Percentiles rank a stretch among this genome's conserved stretches.
phyloP scores from a whole-genome alignment of 1,140 invertebrate genomes.

The Temnothorax nylanderi region DNA sequence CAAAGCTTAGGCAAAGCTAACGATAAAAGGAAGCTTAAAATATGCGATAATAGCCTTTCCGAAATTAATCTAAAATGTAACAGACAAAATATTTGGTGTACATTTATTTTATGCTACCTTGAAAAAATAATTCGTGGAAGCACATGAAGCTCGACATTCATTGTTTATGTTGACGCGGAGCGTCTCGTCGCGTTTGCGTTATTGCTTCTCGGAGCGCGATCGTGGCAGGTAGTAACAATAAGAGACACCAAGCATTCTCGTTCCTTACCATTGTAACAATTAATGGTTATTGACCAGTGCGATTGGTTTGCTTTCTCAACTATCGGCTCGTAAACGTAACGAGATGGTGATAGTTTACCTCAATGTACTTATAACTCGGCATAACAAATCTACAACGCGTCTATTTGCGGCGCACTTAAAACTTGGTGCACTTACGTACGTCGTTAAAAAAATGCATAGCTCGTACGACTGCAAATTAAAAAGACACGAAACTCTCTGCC shows the following conservation, averaged over 20 bases:
- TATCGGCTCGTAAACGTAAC: neutral
- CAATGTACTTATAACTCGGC: neutral
- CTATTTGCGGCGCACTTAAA: slow-evolving; percentile 11
- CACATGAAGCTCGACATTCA: neutral
- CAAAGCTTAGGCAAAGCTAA: neutral
- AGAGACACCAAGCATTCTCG: neutral
- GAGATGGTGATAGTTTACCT: neutral
- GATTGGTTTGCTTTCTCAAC: neutral
- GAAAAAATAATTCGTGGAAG: neutral
- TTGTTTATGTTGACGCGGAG: no score
- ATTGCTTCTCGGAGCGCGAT: neutral
- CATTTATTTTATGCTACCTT: neutral
- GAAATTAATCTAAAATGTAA: neutral
- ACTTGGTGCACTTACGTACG: slow-evolving; percentile 13
- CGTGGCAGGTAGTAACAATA: no score
- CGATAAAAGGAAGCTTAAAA: neutral
- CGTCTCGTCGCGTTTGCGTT: neutral
- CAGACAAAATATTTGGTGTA: neutral
- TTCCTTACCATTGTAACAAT: neutral
- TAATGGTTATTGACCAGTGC: neutral
- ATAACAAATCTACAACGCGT: neutral
- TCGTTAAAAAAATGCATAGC: slow-evolving; percentile 43
- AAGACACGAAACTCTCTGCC: slow-evolving; percentile 8
- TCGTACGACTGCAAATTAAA: slow-evolving; percentile 13
- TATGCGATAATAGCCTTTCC: neutral